Conservation (phyloP, 2,888 invertebrate species). For the Dasysyrphus albostriatus region DNA sequence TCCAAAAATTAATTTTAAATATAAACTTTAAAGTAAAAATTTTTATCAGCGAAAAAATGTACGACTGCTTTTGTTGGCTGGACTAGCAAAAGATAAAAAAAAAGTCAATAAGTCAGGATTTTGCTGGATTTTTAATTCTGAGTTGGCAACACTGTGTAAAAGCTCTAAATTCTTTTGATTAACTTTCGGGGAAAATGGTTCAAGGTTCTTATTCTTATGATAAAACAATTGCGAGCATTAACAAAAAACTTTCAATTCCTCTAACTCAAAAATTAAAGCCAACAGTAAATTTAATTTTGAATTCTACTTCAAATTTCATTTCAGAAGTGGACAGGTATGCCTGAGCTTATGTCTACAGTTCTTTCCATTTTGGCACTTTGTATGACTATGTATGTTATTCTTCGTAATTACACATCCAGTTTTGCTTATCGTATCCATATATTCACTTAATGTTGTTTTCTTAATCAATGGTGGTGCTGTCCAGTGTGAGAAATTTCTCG, state of each 20-base stretch:
- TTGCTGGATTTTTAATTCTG: too few species aligned
- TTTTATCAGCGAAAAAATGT: too few species aligned
- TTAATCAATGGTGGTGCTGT: constrained; percentile 76
- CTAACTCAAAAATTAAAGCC: neutral
- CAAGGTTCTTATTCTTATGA: too few species aligned
- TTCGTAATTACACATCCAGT: constrained; percentile 81
- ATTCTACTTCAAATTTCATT: constrained; percentile 5
- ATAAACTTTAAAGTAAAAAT: too few species aligned
- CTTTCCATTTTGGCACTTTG: constrained; percentile 79
- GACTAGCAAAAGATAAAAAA: too few species aligned
- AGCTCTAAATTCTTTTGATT: too few species aligned
- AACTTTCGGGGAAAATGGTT: too few species aligned
- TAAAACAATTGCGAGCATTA: too few species aligned
- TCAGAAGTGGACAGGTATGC: constrained; percentile 76
- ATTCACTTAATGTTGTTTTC: constrained; percentile 80
- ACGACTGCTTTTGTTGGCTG: too few species aligned
- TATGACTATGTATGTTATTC: constrained; percentile 82
- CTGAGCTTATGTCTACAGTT: constrained; percentile 80
- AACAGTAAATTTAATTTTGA: neutral
- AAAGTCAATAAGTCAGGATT: too few species aligned
- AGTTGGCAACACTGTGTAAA: too few species aligned
- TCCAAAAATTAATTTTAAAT: too few species aligned
- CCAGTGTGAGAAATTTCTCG: constrained; percentile 81
- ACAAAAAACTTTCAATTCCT: neutral
- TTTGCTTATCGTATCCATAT: constrained; percentile 82